These are phyloP conservation scores for Gallinago solitaria DNA, from an alignment of 2,797 vertebrate genomes.

Conservation along the genomic window DNA sequence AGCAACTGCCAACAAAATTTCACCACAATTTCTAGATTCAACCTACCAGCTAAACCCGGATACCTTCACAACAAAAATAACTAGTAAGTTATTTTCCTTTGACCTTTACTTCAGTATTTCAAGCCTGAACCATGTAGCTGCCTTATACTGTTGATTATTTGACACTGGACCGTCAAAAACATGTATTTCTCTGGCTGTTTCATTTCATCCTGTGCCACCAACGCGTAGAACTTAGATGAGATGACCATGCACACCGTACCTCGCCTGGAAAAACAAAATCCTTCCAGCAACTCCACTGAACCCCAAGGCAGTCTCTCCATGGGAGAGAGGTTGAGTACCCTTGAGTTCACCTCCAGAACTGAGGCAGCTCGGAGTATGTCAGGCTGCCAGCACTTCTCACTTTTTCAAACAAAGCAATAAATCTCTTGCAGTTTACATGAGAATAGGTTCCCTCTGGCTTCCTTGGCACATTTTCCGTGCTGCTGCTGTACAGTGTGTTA, in stretches of 20 bases:
- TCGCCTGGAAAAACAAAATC: not conserved
- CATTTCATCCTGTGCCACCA: not conserved
- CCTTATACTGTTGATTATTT: not conserved
- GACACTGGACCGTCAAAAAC: not conserved
- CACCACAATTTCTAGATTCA: constrained; percentile 34
- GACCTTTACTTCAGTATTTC: not conserved
- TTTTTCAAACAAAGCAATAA: not conserved
- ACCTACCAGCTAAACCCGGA: not conserved
- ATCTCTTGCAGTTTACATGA: not conserved
- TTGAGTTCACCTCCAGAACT: not conserved
- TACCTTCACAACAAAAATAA: constrained; percentile 51
- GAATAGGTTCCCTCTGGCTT: not conserved
- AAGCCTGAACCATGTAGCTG: not conserved
- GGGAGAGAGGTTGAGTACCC: not conserved
- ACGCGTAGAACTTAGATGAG: not conserved
- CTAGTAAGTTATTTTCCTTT: constrained; percentile 41
- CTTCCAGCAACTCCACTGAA: not conserved
- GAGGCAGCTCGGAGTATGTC: not conserved
- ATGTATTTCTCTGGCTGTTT: not conserved
- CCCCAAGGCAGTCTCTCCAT: not conserved
- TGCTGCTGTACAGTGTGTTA: not conserved
- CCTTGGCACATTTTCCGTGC: not conserved
- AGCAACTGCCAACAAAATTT: constrained; percentile 33
- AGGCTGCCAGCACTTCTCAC: not conserved
- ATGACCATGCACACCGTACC: not conserved